Evolutionary conservation across 1,140 invertebrate species (phyloP), one percentile per base, ranked within the genome.

Genomic region (Thaumatotibia leucotreta): DNA sequence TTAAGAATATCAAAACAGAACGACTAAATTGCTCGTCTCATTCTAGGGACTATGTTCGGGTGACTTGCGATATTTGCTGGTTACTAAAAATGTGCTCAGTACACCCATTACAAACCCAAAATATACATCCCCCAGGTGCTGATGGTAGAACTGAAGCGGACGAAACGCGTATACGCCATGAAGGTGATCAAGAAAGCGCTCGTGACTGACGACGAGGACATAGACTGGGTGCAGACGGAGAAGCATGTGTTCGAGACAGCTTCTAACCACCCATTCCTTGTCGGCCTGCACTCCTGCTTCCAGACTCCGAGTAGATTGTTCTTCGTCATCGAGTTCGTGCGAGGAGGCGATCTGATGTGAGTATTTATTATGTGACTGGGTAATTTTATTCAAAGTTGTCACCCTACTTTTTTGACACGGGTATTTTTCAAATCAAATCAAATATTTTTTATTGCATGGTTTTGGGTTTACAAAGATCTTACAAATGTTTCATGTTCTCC

Each of bases 181-280:
- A 99, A 99, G 92, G 98, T 99, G 69, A 99, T 99, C 80, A 99
- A 99, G 91, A 99, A 99, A 88, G 97, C 98, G 14, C 93, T 99
- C 64, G 98, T 99, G 50, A 99, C 98, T 35, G 98, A 99, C 90
- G 98, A 99, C 92, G 99, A 99, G 92, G 99, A 99, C 89, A 99
- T 99, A 80, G 99, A 99, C 92, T 99, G 99, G 99, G 98, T 99
- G 68, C 99, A 99, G 91, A 99, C 99, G n/a, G 99, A 99, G 92
- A 99, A 99, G 89, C 99, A 99, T 91, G 99, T 99, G 17, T 99
- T 99, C 92, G 99, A 99, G 91, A 99, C 98, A n/a, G 99, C 99
- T n/a, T 99, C 98, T 17, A 99, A 99, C 93, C 98, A 99, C 92
- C 99, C 99, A 22, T 99, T 99, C 93, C 93, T 99, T 20, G 99